These are phyloP conservation scores for Arvicanthis niloticus DNA, from an alignment of 2,113 vertebrate species.

Conservation along the genomic window DNA sequence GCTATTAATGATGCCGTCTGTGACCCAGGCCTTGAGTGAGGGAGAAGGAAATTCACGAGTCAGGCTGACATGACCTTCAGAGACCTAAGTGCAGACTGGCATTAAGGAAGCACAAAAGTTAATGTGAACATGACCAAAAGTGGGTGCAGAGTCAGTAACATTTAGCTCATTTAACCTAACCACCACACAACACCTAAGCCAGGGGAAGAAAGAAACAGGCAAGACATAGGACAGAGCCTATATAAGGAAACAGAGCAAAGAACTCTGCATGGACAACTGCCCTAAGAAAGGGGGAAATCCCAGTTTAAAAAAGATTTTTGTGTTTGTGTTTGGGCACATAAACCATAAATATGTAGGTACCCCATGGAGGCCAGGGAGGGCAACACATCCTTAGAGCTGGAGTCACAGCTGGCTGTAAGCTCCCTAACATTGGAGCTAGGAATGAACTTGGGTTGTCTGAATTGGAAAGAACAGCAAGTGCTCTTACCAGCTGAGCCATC, in stretches of 20 bases:
- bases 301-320: background rate
- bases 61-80: background rate
- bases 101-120: background rate
- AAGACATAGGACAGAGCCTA: no score
- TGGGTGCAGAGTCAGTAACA: background rate
- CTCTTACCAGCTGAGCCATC: background rate
- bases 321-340: background rate
- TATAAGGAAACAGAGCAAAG: background rate
- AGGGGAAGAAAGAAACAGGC: background rate
- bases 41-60: background rate
- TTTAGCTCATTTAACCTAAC: background rate
- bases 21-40: background rate
- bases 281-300: background rate
- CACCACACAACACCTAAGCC: background rate
- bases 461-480: background rate
- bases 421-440: no score
- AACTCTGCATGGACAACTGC: background rate
- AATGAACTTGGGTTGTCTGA: background rate
- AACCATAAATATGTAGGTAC: background rate
- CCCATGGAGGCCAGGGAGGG: background rate
- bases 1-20: background rate
- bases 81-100: background rate
- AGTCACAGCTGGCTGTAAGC: background rate
- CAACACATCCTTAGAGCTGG: no score
- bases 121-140: background rate